Evolutionary conservation across 2,888 invertebrate genomes (phyloP), one percentile per base, ranked within the genome.

Genomic region (Drosophila macrothrix): DNA sequence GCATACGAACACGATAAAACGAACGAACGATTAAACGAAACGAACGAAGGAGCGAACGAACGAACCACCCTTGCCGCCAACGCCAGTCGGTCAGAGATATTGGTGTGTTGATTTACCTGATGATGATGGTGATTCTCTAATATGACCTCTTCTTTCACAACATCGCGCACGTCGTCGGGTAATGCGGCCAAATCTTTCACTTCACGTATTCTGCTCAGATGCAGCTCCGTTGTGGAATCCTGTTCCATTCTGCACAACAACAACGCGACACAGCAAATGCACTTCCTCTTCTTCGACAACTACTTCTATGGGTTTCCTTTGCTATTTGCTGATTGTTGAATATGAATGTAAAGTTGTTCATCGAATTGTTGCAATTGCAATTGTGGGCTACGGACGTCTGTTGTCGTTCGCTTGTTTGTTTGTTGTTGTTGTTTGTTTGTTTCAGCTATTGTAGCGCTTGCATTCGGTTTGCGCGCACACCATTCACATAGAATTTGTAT

Each of bases 101-200:
- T 60, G 43, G 64, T 68, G 61, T 73, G 69, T 75, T 78, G 71
- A 78, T 83, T 88, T 88, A 86, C 86, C 85, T 88, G 88, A 76
- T 86, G 83, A 73, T 80, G 80, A 74, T 84, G 84, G 80, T 86
- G 84, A 87, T 86, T 92, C 79, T 92, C 92, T 73, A 92, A 88
- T 83, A 92, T 91, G 64, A 92, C 91, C 85, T 92, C 92, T 87
- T 92, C 92, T 84, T 92, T 92, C 53, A 92, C 92, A 65, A 92
- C 90, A 78, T 91, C 91, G 73, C 91, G 91, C 80, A 91, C 90
- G 67, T 92, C 92, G 67, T 91, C 92, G 76, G 83, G 83, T 70
- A 92, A 83, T 71, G 84, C 86, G 75, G 88, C 84, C 77, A 91
- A 84, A 66, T 91, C 91, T 83, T 91, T 91, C 70, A 91, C 90